phyloP scores from a whole-genome alignment of 2,888 invertebrate genomes.

The Euzetes globulus region DNA sequence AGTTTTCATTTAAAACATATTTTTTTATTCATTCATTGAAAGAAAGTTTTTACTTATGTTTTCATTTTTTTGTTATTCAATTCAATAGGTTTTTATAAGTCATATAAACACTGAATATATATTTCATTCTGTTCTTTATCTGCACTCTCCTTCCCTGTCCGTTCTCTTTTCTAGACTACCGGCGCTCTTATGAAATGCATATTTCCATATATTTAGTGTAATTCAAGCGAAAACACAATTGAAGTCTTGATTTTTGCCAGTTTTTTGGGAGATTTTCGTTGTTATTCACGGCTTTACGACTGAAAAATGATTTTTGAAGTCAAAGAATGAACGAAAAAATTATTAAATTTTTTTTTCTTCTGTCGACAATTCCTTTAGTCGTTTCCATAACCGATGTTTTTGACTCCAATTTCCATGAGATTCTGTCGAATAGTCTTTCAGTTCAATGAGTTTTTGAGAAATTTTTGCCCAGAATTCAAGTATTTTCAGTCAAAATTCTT shows the following conservation, averaged over 20 bases:
- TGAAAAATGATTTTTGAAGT: not conserved
- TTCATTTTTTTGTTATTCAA: too few relatives aligned
- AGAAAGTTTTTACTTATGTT: too few relatives aligned
- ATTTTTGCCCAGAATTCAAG: too few relatives aligned
- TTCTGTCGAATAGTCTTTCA: too few relatives aligned
- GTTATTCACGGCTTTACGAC: not conserved
- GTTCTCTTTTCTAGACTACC: not conserved
- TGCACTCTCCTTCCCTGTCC: not conserved
- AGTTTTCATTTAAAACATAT: too few relatives aligned
- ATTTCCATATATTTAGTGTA: not conserved
- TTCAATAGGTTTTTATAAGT: too few relatives aligned
- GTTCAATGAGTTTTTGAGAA: too few relatives aligned
- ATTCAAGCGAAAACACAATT: constrained; percentile 11
- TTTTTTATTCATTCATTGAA: too few relatives aligned
- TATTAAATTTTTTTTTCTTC: not conserved
- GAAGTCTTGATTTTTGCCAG: not conserved
- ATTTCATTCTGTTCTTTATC: too few relatives aligned
- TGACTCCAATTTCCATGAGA: not conserved
- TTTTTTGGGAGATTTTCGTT: not conserved
- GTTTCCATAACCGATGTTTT: not conserved
- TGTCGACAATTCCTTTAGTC: not conserved
- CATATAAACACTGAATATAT: too few relatives aligned
- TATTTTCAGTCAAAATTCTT: too few relatives aligned
- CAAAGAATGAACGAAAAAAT: not conserved
- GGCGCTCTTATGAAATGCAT: not conserved